Evolutionary conservation across 2,113 vertebrate genomes (phyloP), one percentile per base, ranked within the genome.

Genomic region (Callipepla californica): DNA sequence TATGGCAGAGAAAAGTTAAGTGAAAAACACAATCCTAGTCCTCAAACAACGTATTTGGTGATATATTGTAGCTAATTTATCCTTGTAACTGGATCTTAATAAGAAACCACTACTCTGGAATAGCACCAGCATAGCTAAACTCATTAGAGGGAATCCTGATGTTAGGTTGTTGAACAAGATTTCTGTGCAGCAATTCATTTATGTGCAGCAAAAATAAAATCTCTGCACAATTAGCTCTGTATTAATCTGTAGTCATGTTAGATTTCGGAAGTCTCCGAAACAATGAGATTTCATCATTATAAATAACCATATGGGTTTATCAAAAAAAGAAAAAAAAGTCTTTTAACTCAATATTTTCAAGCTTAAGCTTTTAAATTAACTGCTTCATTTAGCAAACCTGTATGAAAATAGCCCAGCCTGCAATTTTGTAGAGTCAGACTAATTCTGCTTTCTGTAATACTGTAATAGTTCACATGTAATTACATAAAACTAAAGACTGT

Each of bases 391-490:
- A 89, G 7, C 13, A 93, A 30, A 93, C 21, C 26, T 90, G 36
- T 34, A 4, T 51, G 59, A 77, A 91, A 87, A 85, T 9, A 72
- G 3, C 23, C 36, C 53, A 93, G 47, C 14, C 34, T 82, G 57
- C 32, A 42, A 19, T 83, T 87, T 48, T 58, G 4, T 42, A 53
- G 30, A 89, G 19, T 1, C 26, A 78, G 83, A 87, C 63, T 75
- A 91, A 81, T 79, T 80, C 47, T 17, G 25, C 65, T 53, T 91
- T 91, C 82, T 85, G 30, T 74, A 96, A 80, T 38, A 62, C 34
- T 61, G 16, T 44, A 89, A 79, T 44, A 74, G 34, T 81, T 88
- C 67, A 69, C 5, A 18, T 61, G 36, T 68, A 96, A 74, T 87
- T 89, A 74, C 68, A 67, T 59, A 66, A 87, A 94, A 78, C 28